Evolutionary conservation across 2,113 vertebrate genomes (phyloP).

Genomic region (Recurvirostra avosetta): DNA sequence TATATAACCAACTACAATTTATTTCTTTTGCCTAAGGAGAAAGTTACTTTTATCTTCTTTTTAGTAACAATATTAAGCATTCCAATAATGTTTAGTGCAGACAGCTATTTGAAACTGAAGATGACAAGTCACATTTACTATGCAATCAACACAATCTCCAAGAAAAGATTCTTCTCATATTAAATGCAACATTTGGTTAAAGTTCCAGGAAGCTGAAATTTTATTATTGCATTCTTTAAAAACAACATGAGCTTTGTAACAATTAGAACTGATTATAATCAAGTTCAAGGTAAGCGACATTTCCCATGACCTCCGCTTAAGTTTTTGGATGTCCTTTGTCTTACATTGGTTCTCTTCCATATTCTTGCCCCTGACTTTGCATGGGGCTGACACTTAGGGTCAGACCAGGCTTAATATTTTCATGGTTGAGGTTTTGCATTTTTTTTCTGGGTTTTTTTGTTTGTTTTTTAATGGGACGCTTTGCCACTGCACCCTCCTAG

Average conservation of each 20-base stretch:
- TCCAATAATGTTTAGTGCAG: not conserved
- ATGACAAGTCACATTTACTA: not conserved
- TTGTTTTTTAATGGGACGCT: not conserved
- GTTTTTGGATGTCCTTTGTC: not conserved
- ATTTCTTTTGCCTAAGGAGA: not conserved
- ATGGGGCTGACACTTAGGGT: not conserved
- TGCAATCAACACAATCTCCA: not conserved
- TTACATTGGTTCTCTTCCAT: not conserved
- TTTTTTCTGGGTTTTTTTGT: not conserved
- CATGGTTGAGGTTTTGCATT: not conserved
- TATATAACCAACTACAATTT: not conserved
- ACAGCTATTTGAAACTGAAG: not conserved
- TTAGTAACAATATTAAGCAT: not conserved
- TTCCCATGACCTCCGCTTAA: constrained; percentile 35
- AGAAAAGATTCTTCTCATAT: not conserved
- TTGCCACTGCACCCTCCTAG: not conserved
- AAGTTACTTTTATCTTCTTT: not conserved
- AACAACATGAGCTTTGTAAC: not conserved
- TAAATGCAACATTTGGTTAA: not conserved
- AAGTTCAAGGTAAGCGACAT: constrained; percentile 17
- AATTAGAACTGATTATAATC: constrained; percentile 35
- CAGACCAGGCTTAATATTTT: not conserved
- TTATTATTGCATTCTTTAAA: constrained; percentile 1
- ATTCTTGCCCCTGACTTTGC: not conserved
- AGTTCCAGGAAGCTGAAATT: not conserved